A percentile compares a stretch with the other conserved stretches of the same genome.
Evolutionary conservation across 2,113 vertebrate genomes (phyloP).

Genomic region (Vulpes lagopus): DNA sequence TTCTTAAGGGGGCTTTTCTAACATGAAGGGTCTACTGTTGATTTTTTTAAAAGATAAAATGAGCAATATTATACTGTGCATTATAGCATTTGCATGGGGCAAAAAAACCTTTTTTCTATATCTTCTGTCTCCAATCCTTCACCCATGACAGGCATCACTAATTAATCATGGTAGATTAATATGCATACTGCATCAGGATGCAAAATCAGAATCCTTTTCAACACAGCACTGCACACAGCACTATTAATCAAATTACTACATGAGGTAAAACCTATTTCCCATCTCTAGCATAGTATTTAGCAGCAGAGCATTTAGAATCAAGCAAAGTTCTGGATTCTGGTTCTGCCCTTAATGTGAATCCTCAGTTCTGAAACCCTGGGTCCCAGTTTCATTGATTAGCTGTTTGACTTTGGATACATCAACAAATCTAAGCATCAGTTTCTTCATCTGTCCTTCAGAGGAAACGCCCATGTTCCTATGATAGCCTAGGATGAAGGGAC

Average conservation of each 20-base stretch:
- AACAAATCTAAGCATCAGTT: constrained; percentile 10
- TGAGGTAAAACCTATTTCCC: background rate
- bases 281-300: background rate
- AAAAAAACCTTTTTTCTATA: background rate
- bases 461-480: background rate
- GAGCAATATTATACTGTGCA: background rate
- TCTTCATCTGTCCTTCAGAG: constrained; percentile 25
- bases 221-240: background rate
- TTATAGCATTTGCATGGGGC: background rate
- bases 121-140: background rate
- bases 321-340: constrained; percentile 3
- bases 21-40: background rate
- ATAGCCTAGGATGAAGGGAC: background rate
- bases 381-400: background rate
- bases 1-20: background rate
- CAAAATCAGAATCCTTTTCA: constrained; percentile 38
- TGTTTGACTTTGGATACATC: background rate
- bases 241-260: background rate
- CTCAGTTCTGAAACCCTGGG: background rate
- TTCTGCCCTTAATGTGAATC: background rate
- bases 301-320: background rate
- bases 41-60: background rate
- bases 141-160: background rate
- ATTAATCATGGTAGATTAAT: background rate
- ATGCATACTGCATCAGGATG: background rate